A percentile compares a stretch with the other conserved stretches of the same genome.
Evolutionary conservation across 2,113 vertebrate genomes (phyloP).

Genomic region (Semicossyphus pulcher): DNA sequence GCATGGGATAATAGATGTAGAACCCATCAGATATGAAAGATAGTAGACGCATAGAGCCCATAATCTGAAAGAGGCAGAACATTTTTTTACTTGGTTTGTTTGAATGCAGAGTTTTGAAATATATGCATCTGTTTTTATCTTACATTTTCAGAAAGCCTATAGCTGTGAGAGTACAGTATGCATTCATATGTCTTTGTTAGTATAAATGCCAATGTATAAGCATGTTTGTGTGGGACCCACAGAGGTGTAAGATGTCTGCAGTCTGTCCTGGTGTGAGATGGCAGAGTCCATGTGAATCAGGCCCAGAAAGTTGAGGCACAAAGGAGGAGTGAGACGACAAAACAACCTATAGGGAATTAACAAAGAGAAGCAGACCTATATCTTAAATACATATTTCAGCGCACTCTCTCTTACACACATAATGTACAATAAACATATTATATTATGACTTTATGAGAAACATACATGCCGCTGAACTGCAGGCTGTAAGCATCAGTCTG

Average conservation of each 20-base stretch:
- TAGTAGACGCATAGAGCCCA: slow-evolving; percentile 94
- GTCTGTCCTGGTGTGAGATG: slow-evolving; percentile 87
- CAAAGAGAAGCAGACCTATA: not conserved
- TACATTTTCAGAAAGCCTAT: not conserved
- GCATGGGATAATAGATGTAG: slow-evolving; percentile 97
- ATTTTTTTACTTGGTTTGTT: not conserved
- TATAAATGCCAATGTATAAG: not conserved
- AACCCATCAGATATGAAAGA: slow-evolving; percentile 95
- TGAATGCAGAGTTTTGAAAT: not conserved
- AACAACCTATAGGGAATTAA: slow-evolving; percentile 87
- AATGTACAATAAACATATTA: not conserved
- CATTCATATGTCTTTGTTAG: not conserved
- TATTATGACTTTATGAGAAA: slow-evolving; percentile 27
- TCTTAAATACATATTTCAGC: not conserved
- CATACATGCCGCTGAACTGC: slow-evolving; percentile 97
- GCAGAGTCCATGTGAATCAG: slow-evolving; percentile 96
- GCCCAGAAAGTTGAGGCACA: slow-evolving; percentile 96
- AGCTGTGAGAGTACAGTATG: not conserved
- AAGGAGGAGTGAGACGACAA: slow-evolving; percentile 93
- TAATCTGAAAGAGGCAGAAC: slow-evolving; percentile 84
- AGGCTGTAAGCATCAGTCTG: slow-evolving; percentile 97
- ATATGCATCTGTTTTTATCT: not conserved
- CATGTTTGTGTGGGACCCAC: slow-evolving; percentile 81
- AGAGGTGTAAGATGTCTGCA: slow-evolving; percentile 93
- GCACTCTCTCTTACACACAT: not conserved